A percentile compares a stretch with the other conserved stretches of the same genome.
phyloP scores from a whole-genome alignment of 2,113 vertebrate genomes.

The Nannobrachium achirus region DNA sequence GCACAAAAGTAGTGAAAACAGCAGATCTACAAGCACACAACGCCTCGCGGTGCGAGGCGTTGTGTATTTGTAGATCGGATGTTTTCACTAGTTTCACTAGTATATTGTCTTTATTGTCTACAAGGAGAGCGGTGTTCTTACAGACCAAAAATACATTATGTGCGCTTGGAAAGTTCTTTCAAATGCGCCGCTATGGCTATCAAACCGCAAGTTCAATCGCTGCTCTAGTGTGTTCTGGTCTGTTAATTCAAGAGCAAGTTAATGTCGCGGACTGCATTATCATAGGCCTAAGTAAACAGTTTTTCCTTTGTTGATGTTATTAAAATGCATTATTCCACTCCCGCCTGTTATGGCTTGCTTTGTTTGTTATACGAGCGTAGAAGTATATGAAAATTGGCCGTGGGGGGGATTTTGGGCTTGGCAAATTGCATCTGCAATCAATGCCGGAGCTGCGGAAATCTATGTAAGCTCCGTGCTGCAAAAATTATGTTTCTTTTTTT shows the following conservation, averaged over 20 bases:
- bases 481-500: too few relatives aligned
- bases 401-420: conserved; percentile 59
- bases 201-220: conserved; percentile 6
- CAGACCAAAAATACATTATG: conserved; percentile 4
- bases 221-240: not conserved
- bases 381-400: conserved; percentile 55
- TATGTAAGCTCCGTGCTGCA: too few relatives aligned
- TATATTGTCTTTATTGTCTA: too few relatives aligned
- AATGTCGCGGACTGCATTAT: conserved; percentile 30
- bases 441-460: conserved; percentile 46
- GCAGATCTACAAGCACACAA: too few relatives aligned
- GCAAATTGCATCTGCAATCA: conserved; percentile 69
- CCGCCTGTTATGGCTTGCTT: conserved; percentile 13
- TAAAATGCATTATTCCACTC: conserved; percentile 47
- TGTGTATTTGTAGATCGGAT: too few relatives aligned
- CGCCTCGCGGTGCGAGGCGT: too few relatives aligned
- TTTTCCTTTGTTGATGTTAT: conserved; percentile 25
- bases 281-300: not conserved
- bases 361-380: conserved; percentile 45
- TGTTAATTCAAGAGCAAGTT: conserved; percentile 30
- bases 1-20: too few relatives aligned
- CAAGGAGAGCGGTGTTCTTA: not conserved
- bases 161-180: conserved; percentile 9
- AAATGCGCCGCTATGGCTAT: not conserved
- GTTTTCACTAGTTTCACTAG: too few relatives aligned